Percentiles rank a stretch among this genome's conserved stretches.
These are phyloP conservation scores for Baronia brevicornis DNA, from an alignment of 2,888 invertebrate species.

Conservation along the genomic window DNA sequence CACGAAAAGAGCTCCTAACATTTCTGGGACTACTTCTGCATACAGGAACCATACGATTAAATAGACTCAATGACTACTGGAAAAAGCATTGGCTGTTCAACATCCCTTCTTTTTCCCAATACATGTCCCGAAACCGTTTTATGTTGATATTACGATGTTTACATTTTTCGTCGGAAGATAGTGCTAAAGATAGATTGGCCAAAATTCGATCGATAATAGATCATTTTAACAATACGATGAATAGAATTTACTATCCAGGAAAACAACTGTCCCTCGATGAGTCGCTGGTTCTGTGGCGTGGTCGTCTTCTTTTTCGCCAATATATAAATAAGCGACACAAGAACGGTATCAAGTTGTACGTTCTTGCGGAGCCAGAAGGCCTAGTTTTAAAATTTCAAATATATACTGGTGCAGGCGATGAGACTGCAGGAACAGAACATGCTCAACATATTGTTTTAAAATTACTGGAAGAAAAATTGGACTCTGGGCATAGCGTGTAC, in stretches of 20 bases:
- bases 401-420: conserved; percentile 22
- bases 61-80: conserved; percentile 38
- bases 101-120: conserved; percentile 28
- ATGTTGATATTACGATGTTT: conserved; percentile 33
- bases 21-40: conserved; percentile 42
- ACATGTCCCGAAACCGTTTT: conserved; percentile 36
- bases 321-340: conserved; percentile 30
- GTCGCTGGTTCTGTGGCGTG: conserved; percentile 34
- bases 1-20: conserved; percentile 25
- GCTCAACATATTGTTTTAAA: conserved; percentile 27
- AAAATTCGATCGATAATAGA: conserved; percentile 30
- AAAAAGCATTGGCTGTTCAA: conserved; percentile 33
- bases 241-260: conserved; percentile 27
- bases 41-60: conserved; percentile 34
- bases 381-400: conserved; percentile 23
- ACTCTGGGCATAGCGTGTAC: conserved; percentile 18
- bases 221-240: conserved; percentile 36
- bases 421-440: conserved; percentile 21
- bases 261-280: conserved; percentile 33
- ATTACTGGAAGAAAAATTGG: conserved; percentile 28
- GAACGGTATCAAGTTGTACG: conserved; percentile 37
- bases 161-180: conserved; percentile 29
- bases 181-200: conserved; percentile 24
- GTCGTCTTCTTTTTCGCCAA: conserved; percentile 19
- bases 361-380: conserved; percentile 35